These are phyloP conservation scores for Amblyraja radiata DNA, from an alignment of 2,797 vertebrate genomes.

Conservation along the genomic window DNA sequence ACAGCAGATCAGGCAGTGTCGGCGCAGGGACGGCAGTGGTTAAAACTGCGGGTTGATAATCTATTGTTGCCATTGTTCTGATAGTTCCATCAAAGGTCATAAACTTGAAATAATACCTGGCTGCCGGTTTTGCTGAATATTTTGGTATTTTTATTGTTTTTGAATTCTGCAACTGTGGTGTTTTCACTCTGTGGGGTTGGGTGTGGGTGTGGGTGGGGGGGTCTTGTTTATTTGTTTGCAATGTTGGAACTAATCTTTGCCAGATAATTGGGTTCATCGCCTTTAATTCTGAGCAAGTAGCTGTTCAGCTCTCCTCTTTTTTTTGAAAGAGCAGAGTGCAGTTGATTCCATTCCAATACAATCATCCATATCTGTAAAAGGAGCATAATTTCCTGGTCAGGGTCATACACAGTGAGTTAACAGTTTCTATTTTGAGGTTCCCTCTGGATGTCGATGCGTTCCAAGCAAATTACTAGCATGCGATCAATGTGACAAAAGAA, in stretches of 20 bases:
- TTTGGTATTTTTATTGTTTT: background rate
- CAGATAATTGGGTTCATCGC: background rate
- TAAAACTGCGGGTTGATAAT: background rate
- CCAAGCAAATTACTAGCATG: background rate
- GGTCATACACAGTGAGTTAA: background rate
- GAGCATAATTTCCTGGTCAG: background rate
- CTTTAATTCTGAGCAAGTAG: background rate
- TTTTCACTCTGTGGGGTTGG: background rate
- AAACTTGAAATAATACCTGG: background rate
- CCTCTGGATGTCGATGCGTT: background rate
- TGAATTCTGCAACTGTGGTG: background rate
- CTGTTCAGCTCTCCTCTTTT: background rate
- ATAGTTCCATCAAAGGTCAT: background rate
- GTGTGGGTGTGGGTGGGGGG: background rate
- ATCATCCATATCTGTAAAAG: background rate
- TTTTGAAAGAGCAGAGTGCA: background rate
- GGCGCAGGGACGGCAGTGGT: background rate
- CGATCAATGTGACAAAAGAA: background rate
- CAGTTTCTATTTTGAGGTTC: background rate
- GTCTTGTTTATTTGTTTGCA: background rate
- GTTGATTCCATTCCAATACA: background rate
- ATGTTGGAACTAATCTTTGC: slow-evolving; percentile 1
- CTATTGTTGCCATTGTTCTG: background rate
- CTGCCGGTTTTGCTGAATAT: background rate
- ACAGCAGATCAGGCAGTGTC: background rate